Base-by-base conservation (phyloP, 2,113 vertebrate genomes). In the Anoura caudifer region DNA sequence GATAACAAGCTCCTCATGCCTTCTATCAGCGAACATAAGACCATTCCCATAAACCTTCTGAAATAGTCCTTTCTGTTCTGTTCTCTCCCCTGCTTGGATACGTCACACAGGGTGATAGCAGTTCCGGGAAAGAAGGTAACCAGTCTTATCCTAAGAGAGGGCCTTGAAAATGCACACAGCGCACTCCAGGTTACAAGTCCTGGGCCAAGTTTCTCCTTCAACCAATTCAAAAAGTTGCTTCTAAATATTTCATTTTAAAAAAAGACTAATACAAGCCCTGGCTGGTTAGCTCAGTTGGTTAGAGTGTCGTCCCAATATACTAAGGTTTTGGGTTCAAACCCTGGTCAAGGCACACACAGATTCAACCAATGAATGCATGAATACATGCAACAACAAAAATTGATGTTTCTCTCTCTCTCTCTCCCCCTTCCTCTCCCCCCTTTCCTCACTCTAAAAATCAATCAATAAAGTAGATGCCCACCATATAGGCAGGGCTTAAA, bases 141-240 rank as follows among this genome's bases (percentile, higher is more conserved):
- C 73, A 92, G 72, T 89, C 69, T 90, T 96, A 96, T 94, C 90
- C 84, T 92, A 80, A 87, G 33, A 43, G 52, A 84, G 80, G 88
- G 84, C 95, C 96, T 95, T 93, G 93, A 89, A 88, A 97, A 94
- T 7, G 86, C 12, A 61, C 80, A 88, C 54, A 92, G 91, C 82
- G 38, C 0, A 54, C 69, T 82, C 67, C 50, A 65, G 36, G 13
- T 85, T 84, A 13, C 0, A 17, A 96, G 79, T 38, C 28, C 33
- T 91, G 17, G 24, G 28, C 54, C 67, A 95, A 91, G 20, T 33
- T 56, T 92, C 36, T 93, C 45, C 73, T 96, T 77, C 87, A 83
- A 86, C 73, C 65, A 47, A 84, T 31, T 84, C 56, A 87, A 83
- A 72, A 96, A 92, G 36, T 54, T 94, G 77, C 63, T 95, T 97